phyloP scores from a whole-genome alignment of 2,113 vertebrate genomes.

The Sander lucioperca region DNA sequence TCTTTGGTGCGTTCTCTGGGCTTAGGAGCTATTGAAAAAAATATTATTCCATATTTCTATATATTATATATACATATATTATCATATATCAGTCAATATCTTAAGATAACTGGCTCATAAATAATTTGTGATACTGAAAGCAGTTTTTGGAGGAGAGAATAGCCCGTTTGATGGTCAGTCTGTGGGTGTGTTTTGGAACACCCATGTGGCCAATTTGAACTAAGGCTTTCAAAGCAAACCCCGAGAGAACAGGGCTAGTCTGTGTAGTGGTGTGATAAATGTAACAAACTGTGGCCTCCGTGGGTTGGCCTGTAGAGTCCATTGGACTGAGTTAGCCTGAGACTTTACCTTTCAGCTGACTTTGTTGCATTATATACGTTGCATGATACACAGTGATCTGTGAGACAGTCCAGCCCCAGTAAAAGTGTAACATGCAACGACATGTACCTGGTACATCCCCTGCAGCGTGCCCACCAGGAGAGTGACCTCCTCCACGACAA shows the following conservation, averaged over 20 bases:
- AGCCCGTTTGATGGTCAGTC: conserved; percentile 29
- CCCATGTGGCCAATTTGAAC: conserved; percentile 13
- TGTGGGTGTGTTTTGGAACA: background rate
- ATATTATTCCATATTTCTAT: conserved; percentile 22
- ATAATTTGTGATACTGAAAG: conserved; percentile 39
- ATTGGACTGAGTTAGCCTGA: background rate
- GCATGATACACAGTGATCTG: background rate
- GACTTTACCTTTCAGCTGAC: background rate
- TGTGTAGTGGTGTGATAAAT: conserved; percentile 1
- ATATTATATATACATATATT: background rate
- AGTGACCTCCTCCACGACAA: conserved; percentile 93
- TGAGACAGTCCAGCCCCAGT: background rate
- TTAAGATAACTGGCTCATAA: conserved; percentile 28
- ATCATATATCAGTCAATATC: conserved; percentile 6
- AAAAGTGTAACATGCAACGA: background rate
- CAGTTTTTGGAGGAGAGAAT: conserved; percentile 4
- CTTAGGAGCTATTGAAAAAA: conserved; percentile 4
- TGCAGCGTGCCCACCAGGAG: conserved; percentile 93
- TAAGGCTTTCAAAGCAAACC: conserved; percentile 9
- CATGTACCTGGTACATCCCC: conserved; percentile 92
- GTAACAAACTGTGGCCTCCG: conserved; percentile 2
- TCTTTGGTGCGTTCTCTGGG: conserved; percentile 8
- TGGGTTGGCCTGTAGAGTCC: background rate
- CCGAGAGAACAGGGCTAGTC: background rate
- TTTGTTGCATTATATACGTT: conserved; percentile 19